A percentile compares a stretch with the other conserved stretches of the same genome.
These are phyloP conservation scores for Limnephilus lunatus DNA, from an alignment of 2,888 invertebrate genomes.

Conservation along the genomic window DNA sequence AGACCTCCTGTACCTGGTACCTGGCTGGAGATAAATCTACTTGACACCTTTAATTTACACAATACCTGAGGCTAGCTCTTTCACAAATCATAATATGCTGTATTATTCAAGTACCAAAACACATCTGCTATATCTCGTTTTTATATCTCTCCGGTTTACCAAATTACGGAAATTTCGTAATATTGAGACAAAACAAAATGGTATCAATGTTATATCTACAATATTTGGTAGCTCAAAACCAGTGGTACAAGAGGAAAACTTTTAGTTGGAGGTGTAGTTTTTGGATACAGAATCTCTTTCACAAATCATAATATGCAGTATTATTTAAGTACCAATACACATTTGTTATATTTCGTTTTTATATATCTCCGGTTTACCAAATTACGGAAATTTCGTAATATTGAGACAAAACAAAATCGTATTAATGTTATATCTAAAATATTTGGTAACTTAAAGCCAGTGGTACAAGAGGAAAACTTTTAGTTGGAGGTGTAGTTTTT, in stretches of 20 bases:
- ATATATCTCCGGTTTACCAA: neutral
- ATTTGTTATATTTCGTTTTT: neutral
- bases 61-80: slow-evolving; percentile 38
- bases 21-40: slow-evolving; percentile 42
- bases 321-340: neutral
- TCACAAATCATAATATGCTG: neutral
- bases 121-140: neutral
- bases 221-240: no score
- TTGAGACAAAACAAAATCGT: neutral
- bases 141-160: neutral
- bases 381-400: neutral
- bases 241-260: no score
- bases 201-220: no score
- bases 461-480: no score
- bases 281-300: neutral
- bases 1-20: neutral
- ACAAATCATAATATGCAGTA: neutral
- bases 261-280: no score
- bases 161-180: neutral
- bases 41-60: slow-evolving; percentile 40
- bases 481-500: no score
- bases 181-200: neutral
- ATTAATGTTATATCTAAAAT: no score
- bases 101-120: neutral
- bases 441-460: no score